phyloP scores from a whole-genome alignment of 2,888 invertebrate genomes.

The Furcula furcula region DNA sequence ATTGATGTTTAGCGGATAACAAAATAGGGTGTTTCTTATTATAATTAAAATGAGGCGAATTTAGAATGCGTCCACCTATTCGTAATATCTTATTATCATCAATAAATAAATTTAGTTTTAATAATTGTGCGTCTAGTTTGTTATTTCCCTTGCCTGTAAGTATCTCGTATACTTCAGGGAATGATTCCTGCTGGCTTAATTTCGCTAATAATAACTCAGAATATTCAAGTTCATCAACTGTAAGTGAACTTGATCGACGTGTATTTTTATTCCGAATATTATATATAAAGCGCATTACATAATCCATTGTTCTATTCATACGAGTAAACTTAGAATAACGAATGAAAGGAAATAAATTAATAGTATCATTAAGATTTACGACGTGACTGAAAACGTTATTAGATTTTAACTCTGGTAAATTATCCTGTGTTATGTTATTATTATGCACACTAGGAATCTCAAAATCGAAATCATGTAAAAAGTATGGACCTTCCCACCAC shows the following conservation, averaged over 20 bases:
- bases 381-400: background rate
- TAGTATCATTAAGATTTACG: background rate
- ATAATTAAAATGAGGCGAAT: too few relatives aligned
- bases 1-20: too few relatives aligned
- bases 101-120: background rate
- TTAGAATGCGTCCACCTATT: too few relatives aligned
- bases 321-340: background rate
- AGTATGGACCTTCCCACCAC: conserved; percentile 25
- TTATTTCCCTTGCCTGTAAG: too few relatives aligned
- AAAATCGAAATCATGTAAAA: conserved; percentile 8
- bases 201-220: conserved; percentile 1
- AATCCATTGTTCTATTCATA: background rate
- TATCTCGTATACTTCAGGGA: too few relatives aligned
- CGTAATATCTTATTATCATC: background rate
- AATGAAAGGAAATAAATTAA: background rate
- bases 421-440: background rate
- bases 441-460: background rate
- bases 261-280: background rate
- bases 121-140: too few relatives aligned
- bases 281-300: background rate
- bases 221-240: conserved; percentile 2
- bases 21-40: too few relatives aligned
- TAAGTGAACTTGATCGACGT: conserved; percentile 1
- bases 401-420: conserved; percentile 1
- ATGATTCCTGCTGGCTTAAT: conserved; percentile 1